These are phyloP conservation scores for Drosophila mimica DNA, from an alignment of 2,888 invertebrate species.

Conservation along the genomic window DNA sequence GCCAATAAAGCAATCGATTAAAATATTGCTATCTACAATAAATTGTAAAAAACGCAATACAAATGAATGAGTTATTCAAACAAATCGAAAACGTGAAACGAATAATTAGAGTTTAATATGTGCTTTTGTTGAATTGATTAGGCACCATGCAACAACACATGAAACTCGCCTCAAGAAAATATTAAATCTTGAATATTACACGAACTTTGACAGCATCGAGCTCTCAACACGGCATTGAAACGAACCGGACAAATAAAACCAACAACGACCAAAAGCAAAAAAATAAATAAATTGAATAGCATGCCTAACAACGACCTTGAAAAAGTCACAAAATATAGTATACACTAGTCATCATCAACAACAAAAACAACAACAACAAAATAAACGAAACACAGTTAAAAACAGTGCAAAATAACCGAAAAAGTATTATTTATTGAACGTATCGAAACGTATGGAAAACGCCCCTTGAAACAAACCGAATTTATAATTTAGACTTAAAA, in stretches of 20 bases:
- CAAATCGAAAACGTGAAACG: constrained; percentile 51
- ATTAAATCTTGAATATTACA: constrained; percentile 6
- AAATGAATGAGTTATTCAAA: constrained; percentile 5
- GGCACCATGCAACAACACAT: not conserved
- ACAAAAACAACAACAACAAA: constrained; percentile 21
- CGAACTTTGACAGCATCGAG: constrained; percentile 22
- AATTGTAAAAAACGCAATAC: constrained; percentile 30
- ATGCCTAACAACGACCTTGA: constrained; percentile 51
- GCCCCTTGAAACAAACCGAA: constrained; percentile 57
- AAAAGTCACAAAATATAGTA: constrained; percentile 34
- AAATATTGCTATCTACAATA: constrained; percentile 32
- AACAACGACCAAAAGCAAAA: constrained; percentile 4
- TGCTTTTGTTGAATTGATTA: not conserved
- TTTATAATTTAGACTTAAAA: constrained; percentile 51
- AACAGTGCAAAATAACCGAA: constrained; percentile 50
- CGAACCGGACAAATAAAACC: constrained; percentile 18
- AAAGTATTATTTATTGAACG: constrained; percentile 66
- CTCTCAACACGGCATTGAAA: constrained; percentile 18
- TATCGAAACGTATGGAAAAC: constrained; percentile 34
- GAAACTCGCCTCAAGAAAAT: constrained; percentile 1
- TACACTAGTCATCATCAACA: constrained; percentile 64
- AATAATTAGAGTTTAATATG: constrained; percentile 32
- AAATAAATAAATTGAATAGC: not conserved
- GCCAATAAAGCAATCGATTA: constrained; percentile 27
- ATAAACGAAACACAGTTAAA: constrained; percentile 32